phyloP scores from a whole-genome alignment of 2,113 vertebrate genomes.

The Sylvietta virens region DNA sequence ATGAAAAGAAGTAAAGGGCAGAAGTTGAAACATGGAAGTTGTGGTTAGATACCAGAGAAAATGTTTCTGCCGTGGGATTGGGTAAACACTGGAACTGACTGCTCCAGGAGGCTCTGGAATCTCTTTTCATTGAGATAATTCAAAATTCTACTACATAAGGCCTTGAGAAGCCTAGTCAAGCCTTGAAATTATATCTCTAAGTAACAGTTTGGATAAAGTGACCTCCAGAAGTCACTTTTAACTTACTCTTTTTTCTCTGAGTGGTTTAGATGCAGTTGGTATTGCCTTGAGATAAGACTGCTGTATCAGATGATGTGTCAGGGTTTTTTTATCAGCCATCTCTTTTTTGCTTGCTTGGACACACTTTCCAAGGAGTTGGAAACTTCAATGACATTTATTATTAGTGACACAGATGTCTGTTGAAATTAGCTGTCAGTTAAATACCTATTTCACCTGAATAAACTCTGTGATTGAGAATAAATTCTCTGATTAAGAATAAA shows the following conservation, averaged over 20 bases:
- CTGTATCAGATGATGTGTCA: not conserved
- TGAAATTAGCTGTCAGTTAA: not conserved
- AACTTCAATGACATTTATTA: not conserved
- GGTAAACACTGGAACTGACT: not conserved
- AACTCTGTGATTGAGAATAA: not conserved
- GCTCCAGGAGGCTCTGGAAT: not conserved
- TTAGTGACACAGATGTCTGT: not conserved
- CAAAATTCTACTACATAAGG: not conserved
- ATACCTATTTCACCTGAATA: not conserved
- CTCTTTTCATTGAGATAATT: rapidly evolving
- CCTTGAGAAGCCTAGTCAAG: not conserved
- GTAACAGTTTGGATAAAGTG: not conserved
- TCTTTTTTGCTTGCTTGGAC: not conserved
- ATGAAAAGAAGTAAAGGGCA: not conserved
- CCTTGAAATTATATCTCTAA: not conserved
- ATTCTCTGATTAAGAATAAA: not conserved
- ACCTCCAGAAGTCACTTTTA: not conserved
- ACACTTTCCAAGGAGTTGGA: not conserved
- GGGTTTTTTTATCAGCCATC: not conserved
- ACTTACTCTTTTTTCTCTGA: not conserved
- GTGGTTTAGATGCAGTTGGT: not conserved
- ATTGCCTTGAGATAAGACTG: not conserved
- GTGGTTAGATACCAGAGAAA: not conserved
- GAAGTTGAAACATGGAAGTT: not conserved
- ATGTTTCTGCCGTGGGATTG: rapidly evolving